Evolutionary conservation across 1,140 invertebrate species (phyloP).

Genomic region (Aleiodes sp.): DNA sequence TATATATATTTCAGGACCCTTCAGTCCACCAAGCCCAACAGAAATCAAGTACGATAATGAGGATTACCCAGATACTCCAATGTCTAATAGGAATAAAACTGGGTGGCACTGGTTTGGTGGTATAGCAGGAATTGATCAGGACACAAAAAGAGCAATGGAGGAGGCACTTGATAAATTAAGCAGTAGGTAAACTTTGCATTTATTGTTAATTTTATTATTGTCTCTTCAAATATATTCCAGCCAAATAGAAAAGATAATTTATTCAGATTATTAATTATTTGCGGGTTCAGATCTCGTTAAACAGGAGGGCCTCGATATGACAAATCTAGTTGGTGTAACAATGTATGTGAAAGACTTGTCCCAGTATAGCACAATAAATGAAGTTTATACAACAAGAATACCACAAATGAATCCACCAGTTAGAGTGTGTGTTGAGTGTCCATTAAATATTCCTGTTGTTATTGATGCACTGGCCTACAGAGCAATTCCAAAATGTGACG

Average conservation of each 20-base stretch:
- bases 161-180: constrained; percentile 78
- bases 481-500: constrained; percentile 55
- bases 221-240: too few species aligned
- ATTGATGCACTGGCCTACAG: constrained; percentile 81
- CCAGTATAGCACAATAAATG: constrained; percentile 80
- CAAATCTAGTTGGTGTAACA: constrained; percentile 80
- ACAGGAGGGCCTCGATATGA: constrained; percentile 69
- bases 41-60: constrained; percentile 54
- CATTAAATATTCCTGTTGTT: constrained; percentile 78
- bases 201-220: constrained; percentile 44
- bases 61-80: constrained; percentile 61
- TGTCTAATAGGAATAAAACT: constrained; percentile 71
- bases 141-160: constrained; percentile 67
- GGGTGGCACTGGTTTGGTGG: constrained; percentile 87
- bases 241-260: too few species aligned
- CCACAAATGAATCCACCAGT: constrained; percentile 86
- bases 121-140: constrained; percentile 71
- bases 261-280: too few species aligned
- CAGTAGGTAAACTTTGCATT: constrained; percentile 75
- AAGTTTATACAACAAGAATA: constrained; percentile 79
- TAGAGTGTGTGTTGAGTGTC: constrained; percentile 86
- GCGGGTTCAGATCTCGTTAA: constrained; percentile 70
- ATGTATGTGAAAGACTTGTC: constrained; percentile 86
- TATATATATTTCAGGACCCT: constrained; percentile 46
- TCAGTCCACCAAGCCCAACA: constrained; percentile 54